Evolutionary conservation across 2,113 vertebrate genomes (phyloP), one percentile per base, ranked within the genome.

Genomic region (Eupsittula cactorum): DNA sequence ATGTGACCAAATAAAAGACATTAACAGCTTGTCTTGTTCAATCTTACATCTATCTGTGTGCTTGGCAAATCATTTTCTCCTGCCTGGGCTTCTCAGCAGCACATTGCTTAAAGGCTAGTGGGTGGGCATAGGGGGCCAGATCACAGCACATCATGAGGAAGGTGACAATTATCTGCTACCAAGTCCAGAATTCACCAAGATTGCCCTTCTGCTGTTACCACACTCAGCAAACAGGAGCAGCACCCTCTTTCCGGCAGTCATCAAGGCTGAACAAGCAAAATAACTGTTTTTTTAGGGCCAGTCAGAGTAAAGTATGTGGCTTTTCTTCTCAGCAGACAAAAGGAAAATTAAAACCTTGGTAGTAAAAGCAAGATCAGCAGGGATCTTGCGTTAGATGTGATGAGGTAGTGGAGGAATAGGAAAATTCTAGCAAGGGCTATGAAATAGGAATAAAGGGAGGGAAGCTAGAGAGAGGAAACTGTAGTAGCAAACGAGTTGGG

Each of bases 61-160:
- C 49, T 71, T 47, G 29, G 9, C 21, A 74, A 78, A 14, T 71
- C 17, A 8, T 0, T 70, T 90, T 63, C 28, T 70, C 12, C 29
- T 71, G 39, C 8, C 20, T 44, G 18, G 14, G 6, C 37, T 10
- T 77, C 63, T 92, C 44, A 75, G 35, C 9, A 2, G 2, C 27
- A 33, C 24, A 9, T 59, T 39, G 7, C 3, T 77, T 63, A 59
- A 85, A 63, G 39, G 11, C 13, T 23, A 24, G 13, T 0, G 0
- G 10, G 8, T 8, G 33, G 17, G 9, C 9, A 35, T 3, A 49
- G 27, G 1, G 8, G 10, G 4, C 1, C 12, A n/a, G 16, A 19
- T 31, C 37, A 16, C 1, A 46, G 46, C 16, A 8, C 0, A 29
- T 3, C 4, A 1, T 17, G 18, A 17, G 21, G 29, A 57, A 83